phyloP scores from a whole-genome alignment of 2,888 invertebrate species.

The Thecophora atra region DNA sequence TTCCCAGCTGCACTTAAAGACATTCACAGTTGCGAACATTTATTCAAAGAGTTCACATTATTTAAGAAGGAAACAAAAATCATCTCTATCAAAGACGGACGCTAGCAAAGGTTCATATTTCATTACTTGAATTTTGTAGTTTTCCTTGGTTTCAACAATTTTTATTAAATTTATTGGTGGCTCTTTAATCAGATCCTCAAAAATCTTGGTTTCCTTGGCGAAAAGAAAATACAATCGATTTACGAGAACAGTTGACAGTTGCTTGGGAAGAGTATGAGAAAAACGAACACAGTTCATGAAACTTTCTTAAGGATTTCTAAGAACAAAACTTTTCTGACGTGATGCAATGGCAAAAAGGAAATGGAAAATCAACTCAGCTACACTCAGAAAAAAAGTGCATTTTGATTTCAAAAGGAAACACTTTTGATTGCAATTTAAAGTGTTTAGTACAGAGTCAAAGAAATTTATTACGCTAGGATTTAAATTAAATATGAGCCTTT shows the following conservation, averaged over 20 bases:
- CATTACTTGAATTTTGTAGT: background rate
- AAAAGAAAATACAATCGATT: constrained; percentile 38
- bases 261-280: constrained; percentile 6
- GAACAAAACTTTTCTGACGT: background rate
- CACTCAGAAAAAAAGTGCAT: background rate
- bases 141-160: background rate
- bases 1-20: too few species aligned
- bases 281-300: background rate
- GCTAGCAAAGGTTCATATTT: background rate
- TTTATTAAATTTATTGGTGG: constrained; percentile 21
- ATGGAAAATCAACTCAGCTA: background rate
- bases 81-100: too few species aligned
- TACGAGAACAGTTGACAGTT: constrained; percentile 25
- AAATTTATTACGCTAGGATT: too few species aligned
- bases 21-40: too few species aligned
- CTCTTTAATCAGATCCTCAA: constrained; percentile 23
- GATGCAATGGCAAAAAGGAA: too few species aligned
- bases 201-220: constrained; percentile 39
- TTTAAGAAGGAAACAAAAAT: too few species aligned
- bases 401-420: too few species aligned
- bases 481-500: too few species aligned
- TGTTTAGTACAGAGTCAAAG: too few species aligned
- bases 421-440: too few species aligned
- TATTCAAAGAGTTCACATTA: too few species aligned
- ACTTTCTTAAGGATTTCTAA: background rate